A percentile compares a stretch with the other conserved stretches of the same genome.
phyloP scores from a whole-genome alignment of 2,113 vertebrate species.

The Paedocypris sp. region DNA sequence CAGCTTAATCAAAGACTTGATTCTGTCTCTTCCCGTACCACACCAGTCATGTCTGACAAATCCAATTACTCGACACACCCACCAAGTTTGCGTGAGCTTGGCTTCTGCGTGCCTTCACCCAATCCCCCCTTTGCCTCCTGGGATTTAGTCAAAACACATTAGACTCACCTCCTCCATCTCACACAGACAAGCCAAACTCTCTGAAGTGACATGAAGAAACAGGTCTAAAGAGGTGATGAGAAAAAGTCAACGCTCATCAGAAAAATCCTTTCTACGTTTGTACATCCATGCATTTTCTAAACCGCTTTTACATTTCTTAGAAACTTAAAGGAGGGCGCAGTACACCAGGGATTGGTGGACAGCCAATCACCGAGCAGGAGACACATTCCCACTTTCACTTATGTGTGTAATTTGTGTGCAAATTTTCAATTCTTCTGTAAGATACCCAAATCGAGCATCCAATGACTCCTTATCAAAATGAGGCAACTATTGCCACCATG shows the following conservation, averaged over 20 bases:
- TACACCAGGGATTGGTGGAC: no score
- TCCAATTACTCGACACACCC: conserved; percentile 38
- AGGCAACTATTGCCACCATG: no score
- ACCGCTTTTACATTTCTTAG: no score
- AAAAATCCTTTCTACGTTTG: no score
- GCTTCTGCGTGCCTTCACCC: conserved; percentile 10
- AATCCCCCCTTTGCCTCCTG: conserved; percentile 19
- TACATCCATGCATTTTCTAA: no score
- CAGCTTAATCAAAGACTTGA: conserved; percentile 33
- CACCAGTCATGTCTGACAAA: conserved; percentile 42
- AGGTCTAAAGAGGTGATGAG: background rate
- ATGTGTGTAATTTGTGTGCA: no score
- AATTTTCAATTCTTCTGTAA: no score
- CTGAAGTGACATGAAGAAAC: background rate
- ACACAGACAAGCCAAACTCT: background rate
- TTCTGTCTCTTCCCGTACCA: conserved; percentile 32
- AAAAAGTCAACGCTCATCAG: background rate
- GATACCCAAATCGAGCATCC: no score
- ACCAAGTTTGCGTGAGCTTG: conserved; percentile 10
- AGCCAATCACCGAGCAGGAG: no score
- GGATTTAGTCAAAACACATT: conserved; percentile 1
- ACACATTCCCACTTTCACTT: no score
- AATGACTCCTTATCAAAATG: no score
- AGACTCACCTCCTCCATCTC: background rate
- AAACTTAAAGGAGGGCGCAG: no score